phyloP scores from a whole-genome alignment of 2,113 vertebrate genomes.

The Centropus unirufus region DNA sequence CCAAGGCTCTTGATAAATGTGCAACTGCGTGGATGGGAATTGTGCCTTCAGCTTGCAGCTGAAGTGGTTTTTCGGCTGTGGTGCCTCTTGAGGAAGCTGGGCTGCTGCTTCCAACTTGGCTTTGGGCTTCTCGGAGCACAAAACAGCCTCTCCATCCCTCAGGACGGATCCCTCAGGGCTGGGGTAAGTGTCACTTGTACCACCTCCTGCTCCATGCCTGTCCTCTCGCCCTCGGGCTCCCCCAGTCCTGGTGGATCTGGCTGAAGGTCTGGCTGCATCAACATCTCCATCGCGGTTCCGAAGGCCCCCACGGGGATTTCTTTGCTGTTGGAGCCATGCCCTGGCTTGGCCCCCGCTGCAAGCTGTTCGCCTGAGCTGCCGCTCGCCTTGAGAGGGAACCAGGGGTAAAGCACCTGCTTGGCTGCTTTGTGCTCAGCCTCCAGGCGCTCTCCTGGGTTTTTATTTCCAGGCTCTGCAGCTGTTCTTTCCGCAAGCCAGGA shows the following conservation, averaged over 20 bases:
- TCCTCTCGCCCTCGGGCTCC: background rate
- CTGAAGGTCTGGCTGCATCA: background rate
- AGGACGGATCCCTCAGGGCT: background rate
- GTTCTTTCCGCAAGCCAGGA: background rate
- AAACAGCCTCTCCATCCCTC: background rate
- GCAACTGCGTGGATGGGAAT: background rate
- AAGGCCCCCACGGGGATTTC: background rate
- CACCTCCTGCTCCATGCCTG: background rate
- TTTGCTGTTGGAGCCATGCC: background rate
- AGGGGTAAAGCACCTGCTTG: background rate
- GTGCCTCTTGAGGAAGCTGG: background rate
- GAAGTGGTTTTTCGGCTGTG: background rate
- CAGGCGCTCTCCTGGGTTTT: background rate
- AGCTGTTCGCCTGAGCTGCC: background rate
- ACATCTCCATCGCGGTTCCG: background rate
- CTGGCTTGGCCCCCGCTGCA: background rate
- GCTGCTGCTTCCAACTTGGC: background rate
- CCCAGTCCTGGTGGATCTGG: background rate
- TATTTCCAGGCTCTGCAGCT: slow-evolving; percentile 28
- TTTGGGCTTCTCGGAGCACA: background rate
- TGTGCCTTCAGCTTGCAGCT: background rate
- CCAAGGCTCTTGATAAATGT: background rate
- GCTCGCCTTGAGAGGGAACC: accelerated
- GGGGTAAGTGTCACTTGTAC: background rate
- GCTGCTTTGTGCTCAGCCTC: background rate